phyloP scores from a whole-genome alignment of 1,140 invertebrate species.

The Cylas formicarius region DNA sequence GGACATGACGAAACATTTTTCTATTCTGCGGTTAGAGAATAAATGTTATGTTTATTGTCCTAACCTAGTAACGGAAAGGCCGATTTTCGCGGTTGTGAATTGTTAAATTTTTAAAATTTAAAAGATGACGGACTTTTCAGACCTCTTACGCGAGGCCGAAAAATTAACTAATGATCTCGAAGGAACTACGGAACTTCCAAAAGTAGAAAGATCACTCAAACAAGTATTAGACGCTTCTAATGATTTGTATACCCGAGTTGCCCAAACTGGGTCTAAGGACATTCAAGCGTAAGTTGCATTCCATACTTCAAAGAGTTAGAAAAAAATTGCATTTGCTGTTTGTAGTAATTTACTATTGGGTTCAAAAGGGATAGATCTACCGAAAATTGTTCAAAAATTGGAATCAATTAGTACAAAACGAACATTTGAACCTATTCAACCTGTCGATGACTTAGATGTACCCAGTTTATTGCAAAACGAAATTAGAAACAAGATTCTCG shows the following conservation, averaged over 20 bases:
- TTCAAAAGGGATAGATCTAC: constrained; percentile 85
- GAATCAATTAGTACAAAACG: constrained; percentile 76
- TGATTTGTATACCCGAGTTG: constrained; percentile 78
- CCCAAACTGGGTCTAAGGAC: constrained; percentile 78
- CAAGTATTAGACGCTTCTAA: constrained; percentile 90
- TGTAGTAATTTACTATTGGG: constrained; percentile 84
- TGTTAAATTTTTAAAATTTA: background rate
- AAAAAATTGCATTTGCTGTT: constrained; percentile 24
- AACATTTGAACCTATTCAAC: constrained; percentile 84
- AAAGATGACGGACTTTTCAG: constrained; percentile 61
- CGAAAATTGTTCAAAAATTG: constrained; percentile 85
- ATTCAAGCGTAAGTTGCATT: constrained; percentile 79
- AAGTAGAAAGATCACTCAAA: constrained; percentile 82
- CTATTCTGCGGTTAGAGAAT: too few species aligned
- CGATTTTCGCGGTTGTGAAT: too few species aligned
- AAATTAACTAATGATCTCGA: constrained; percentile 84
- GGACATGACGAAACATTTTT: too few species aligned
- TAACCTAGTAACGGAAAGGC: too few species aligned
- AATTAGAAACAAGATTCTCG: constrained; percentile 86
- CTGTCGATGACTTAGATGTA: constrained; percentile 82
- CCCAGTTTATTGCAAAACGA: constrained; percentile 87
- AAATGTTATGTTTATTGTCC: too few species aligned
- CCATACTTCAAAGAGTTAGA: too few species aligned
- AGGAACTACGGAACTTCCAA: constrained; percentile 69
- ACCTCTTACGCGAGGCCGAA: constrained; percentile 83